Evolutionary conservation across 2,888 invertebrate species (phyloP).

Genomic region (Eumacrocentrus americanus): DNA sequence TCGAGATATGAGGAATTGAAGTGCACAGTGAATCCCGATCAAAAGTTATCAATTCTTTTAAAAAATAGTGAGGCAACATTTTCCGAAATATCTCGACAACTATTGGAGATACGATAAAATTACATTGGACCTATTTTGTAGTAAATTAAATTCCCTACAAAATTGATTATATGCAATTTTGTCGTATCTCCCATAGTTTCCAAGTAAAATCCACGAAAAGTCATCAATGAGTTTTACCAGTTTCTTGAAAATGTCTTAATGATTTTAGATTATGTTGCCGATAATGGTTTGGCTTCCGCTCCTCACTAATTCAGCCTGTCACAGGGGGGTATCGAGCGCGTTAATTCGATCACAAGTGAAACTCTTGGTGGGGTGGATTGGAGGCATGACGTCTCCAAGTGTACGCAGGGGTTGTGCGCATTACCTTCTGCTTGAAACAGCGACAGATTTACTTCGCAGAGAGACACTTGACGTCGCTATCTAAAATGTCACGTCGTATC

Average conservation of each 20-base stretch:
- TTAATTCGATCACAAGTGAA: constrained; percentile 60
- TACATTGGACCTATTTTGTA: no score
- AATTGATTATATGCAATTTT: no score
- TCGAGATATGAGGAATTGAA: no score
- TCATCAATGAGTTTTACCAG: neutral
- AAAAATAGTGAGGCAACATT: no score
- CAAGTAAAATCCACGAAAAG: no score
- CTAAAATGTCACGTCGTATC: constrained; percentile 54
- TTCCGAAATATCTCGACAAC: no score
- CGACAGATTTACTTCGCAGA: constrained; percentile 56
- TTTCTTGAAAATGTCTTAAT: neutral
- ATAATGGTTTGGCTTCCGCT: constrained; percentile 52
- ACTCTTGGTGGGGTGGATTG: constrained; percentile 42
- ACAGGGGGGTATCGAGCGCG: constrained; percentile 54
- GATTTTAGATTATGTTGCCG: constrained; percentile 27
- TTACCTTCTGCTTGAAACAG: constrained; percentile 40
- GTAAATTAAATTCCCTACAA: no score
- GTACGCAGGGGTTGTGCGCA: constrained; percentile 20
- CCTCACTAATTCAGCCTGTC: constrained; percentile 61
- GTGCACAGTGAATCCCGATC: no score
- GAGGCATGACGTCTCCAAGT: constrained; percentile 32
- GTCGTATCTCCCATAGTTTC: no score
- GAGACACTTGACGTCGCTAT: constrained; percentile 59
- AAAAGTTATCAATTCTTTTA: no score
- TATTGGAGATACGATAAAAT: no score